Conservation (phyloP, 2,888 invertebrate species). For the Pandemis heparana region DNA sequence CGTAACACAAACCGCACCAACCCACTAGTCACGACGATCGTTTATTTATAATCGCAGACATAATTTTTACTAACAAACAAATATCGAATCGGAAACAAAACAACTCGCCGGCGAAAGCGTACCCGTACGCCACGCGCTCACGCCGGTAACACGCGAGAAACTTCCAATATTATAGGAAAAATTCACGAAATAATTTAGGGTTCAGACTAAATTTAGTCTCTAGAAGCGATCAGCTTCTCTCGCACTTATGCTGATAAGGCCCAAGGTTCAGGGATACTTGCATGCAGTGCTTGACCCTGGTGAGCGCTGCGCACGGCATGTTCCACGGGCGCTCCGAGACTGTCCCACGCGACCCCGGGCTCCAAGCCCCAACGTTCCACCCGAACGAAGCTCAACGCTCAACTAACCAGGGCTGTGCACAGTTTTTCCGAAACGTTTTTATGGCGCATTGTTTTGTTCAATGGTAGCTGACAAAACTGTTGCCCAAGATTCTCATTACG, state of each 20-base stretch:
- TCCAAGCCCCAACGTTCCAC: conserved; percentile 60
- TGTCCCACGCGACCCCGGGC: conserved; percentile 51
- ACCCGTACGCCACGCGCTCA: conserved; percentile 30
- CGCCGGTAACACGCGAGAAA: conserved; percentile 1
- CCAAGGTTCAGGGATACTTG: conserved; percentile 68
- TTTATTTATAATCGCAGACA: conserved; percentile 20
- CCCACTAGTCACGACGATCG: conserved; percentile 9
- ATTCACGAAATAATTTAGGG: neutral
- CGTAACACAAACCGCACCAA: conserved; percentile 25
- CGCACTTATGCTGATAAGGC: neutral
- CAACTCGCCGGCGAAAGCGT: conserved; percentile 36
- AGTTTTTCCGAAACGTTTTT: conserved; percentile 68
- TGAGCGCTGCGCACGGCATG: conserved; percentile 78
- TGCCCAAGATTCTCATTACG: conserved; percentile 67
- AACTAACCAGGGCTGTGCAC: conserved; percentile 78
- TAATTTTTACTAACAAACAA: conserved; percentile 16
- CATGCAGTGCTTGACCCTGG: conserved; percentile 74
- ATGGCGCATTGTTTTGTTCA: conserved; percentile 74
- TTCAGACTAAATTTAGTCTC: neutral
- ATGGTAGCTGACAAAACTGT: conserved; percentile 57
- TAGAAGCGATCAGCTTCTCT: neutral
- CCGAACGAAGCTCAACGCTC: conserved; percentile 66
- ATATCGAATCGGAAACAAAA: conserved; percentile 29
- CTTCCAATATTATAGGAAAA: conserved; percentile 6
- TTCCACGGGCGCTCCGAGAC: conserved; percentile 62